A percentile compares a stretch with the other conserved stretches of the same genome.
These are phyloP conservation scores for Agrotis clavis DNA, from an alignment of 2,888 invertebrate genomes.

Conservation along the genomic window DNA sequence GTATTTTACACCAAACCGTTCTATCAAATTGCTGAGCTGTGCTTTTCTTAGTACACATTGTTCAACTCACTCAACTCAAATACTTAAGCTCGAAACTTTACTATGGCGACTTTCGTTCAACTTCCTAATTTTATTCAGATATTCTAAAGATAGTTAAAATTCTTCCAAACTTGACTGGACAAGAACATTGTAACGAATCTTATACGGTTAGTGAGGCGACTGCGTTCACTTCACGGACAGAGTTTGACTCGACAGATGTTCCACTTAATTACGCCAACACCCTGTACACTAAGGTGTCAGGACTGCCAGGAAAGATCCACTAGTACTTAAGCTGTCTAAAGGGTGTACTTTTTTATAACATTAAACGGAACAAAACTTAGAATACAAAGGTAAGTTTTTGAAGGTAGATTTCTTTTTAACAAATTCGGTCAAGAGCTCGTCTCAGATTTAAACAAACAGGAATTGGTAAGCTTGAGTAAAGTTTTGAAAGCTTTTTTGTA, in stretches of 20 bases:
- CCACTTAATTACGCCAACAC: conserved; percentile 30
- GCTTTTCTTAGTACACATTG: background rate
- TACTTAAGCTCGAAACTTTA: background rate
- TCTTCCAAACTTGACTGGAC: background rate
- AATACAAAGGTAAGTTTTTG: background rate
- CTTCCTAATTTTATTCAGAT: conserved; percentile 17
- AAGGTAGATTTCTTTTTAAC: background rate
- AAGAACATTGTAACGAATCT: conserved; percentile 19
- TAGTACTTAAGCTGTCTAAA: background rate
- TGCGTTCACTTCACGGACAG: conserved; percentile 4
- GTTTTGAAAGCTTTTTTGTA: background rate
- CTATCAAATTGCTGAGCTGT: background rate
- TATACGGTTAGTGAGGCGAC: conserved; percentile 20
- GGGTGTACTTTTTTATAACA: background rate
- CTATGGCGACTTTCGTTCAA: background rate
- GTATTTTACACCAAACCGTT: background rate
- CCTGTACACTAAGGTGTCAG: background rate
- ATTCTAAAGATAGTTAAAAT: conserved; percentile 34
- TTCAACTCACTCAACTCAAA: background rate
- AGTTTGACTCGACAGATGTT: conserved; percentile 41
- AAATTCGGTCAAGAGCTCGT: background rate
- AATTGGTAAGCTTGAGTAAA: background rate
- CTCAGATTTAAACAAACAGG: background rate
- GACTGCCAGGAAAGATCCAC: background rate
- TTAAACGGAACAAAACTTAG: background rate